Conservation (phyloP, 2,888 invertebrate genomes). For the Caenorhabditis zanzibari region DNA sequence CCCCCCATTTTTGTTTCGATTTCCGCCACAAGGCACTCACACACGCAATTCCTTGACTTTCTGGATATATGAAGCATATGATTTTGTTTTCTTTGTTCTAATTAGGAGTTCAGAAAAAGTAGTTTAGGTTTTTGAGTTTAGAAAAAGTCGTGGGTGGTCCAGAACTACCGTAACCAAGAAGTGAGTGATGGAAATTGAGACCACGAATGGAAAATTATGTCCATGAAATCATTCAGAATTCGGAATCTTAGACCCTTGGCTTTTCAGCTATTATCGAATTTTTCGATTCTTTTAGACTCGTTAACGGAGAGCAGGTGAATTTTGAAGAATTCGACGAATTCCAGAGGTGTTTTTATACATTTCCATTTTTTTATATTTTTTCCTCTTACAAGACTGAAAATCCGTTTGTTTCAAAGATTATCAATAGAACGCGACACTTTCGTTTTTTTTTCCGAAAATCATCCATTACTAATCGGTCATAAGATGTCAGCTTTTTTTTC, state of each 20-base stretch:
- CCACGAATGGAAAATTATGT: no score
- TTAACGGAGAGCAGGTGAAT: no score
- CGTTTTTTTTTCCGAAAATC: not conserved
- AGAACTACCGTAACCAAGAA: no score
- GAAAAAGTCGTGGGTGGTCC: not conserved
- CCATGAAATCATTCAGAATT: no score
- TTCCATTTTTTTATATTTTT: not conserved
- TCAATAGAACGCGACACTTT: not conserved
- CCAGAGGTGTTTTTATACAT: no score
- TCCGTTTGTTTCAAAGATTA: constrained; percentile 10
- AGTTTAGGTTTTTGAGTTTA: not conserved
- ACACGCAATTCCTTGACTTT: constrained; percentile 18
- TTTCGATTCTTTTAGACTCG: no score
- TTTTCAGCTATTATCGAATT: no score
- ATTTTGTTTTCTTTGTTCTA: not conserved
- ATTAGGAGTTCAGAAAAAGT: not conserved
- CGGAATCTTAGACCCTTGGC: no score
- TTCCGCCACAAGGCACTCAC: constrained; percentile 33
- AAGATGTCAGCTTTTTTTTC: not conserved
- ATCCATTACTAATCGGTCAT: constrained; percentile 22
- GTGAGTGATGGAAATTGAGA: no score
- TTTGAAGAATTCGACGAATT: no score
- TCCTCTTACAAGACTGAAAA: not conserved
- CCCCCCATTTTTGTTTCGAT: constrained; percentile 48
- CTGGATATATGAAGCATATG: not conserved